These are phyloP conservation scores for Acomys russatus DNA, from an alignment of 2,797 vertebrate species.

Conservation along the genomic window DNA sequence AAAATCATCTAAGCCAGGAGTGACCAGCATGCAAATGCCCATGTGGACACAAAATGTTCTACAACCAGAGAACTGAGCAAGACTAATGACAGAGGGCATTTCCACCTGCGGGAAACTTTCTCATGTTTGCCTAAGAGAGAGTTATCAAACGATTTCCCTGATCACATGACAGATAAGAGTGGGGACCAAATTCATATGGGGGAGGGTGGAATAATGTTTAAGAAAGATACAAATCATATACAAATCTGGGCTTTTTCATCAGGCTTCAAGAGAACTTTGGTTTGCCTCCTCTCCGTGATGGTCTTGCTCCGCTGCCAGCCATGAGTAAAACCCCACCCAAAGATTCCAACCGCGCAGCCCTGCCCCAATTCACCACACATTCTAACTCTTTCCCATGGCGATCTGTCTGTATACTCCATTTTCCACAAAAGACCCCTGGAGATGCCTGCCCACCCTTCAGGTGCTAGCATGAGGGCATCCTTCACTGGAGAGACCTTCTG, in stretches of 20 bases:
- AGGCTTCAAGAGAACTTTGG: background rate
- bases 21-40: conserved; percentile 62
- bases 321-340: background rate
- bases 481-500: background rate
- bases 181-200: conserved; percentile 12
- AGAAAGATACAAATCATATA: background rate
- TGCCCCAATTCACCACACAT: background rate
- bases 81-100: conserved; percentile 74
- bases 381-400: background rate
- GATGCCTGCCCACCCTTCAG: background rate
- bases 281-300: background rate
- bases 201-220: background rate
- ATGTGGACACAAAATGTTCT: conserved; percentile 74
- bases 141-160: conserved; percentile 68
- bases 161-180: conserved; percentile 58
- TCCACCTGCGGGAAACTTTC: conserved; percentile 65
- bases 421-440: background rate
- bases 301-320: conserved; percentile 14
- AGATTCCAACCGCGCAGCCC: background rate
- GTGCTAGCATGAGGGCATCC: background rate
- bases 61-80: conserved; percentile 65
- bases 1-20: conserved; percentile 65
- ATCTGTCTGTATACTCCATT: background rate
- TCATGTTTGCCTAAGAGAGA: conserved; percentile 58
- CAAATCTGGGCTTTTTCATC: background rate